Evolutionary conservation across 2,888 invertebrate genomes (phyloP).

Genomic region (Acrocyrtus sp.): DNA sequence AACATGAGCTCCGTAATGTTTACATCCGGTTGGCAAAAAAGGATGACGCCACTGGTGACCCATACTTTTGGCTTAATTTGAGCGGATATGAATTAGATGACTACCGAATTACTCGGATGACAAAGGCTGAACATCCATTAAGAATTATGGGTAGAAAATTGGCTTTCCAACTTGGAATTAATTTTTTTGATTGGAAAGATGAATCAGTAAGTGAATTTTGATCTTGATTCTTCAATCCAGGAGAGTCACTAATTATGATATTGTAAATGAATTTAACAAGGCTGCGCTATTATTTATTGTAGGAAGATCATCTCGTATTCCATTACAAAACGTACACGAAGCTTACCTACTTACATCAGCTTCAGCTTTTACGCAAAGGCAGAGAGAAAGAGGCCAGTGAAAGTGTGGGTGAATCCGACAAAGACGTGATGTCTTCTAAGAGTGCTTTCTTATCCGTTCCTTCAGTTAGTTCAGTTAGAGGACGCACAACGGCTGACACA

Average conservation of each 20-base stretch:
- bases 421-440: not conserved
- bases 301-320: slow-evolving; percentile 49
- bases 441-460: not conserved
- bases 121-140: slow-evolving; percentile 40
- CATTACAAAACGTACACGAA: slow-evolving; percentile 40
- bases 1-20: slow-evolving; percentile 40
- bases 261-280: not conserved
- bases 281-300: not conserved
- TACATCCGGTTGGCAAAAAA: slow-evolving; percentile 42
- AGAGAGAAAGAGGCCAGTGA: not conserved
- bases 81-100: slow-evolving; percentile 50
- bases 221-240: not conserved
- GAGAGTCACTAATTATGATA: not conserved
- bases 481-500: too few species aligned
- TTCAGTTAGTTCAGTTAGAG: too few species aligned
- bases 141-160: slow-evolving; percentile 46
- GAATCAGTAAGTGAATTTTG: slow-evolving; percentile 38
- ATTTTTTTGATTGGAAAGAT: slow-evolving; percentile 52
- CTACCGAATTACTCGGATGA: slow-evolving; percentile 46
- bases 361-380: not conserved
- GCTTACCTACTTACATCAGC: not conserved
- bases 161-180: slow-evolving; percentile 38
- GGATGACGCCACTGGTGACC: slow-evolving; percentile 38
- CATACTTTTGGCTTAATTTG: slow-evolving; percentile 44
- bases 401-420: not conserved